These are phyloP conservation scores for Myotis findleyi DNA, from an alignment of 2,797 vertebrate species.

Conservation along the genomic window DNA sequence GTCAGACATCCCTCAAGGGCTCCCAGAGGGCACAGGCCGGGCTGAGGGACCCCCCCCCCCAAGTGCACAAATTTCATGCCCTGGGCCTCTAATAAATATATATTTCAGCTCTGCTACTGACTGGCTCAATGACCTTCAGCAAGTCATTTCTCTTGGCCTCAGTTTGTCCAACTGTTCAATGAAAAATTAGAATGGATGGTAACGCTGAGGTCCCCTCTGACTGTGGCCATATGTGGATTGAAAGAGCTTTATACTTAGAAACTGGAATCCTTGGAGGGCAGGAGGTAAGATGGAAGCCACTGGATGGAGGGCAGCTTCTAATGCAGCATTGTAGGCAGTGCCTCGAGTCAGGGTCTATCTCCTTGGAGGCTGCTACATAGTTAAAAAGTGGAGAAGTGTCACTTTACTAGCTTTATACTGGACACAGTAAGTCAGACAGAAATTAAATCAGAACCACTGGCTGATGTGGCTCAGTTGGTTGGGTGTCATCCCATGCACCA, in stretches of 20 bases:
- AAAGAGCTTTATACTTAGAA: conserved; percentile 1
- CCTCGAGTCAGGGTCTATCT: neutral
- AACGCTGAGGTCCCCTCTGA: neutral
- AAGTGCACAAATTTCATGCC: too few species aligned
- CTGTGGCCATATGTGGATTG: neutral
- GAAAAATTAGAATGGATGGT: neutral
- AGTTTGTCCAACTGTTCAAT: neutral
- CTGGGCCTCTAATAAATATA: neutral
- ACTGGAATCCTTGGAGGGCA: neutral
- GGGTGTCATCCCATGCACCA: too few species aligned
- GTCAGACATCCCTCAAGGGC: too few species aligned
- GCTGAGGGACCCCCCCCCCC: too few species aligned
- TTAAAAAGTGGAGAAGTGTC: neutral
- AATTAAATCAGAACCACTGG: too few species aligned
- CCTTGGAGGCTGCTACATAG: neutral
- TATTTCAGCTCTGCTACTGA: neutral
- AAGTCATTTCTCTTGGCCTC: neutral
- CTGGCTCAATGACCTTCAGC: neutral
- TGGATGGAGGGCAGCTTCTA: neutral
- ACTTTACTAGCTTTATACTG: neutral
- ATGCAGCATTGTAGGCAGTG: neutral
- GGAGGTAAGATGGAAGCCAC: neutral
- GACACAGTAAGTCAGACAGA: neutral
- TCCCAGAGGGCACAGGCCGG: too few species aligned
- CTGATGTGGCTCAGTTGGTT: too few species aligned